Conservation (phyloP, 2,888 invertebrate species). For the Drosophila pullipes region DNA sequence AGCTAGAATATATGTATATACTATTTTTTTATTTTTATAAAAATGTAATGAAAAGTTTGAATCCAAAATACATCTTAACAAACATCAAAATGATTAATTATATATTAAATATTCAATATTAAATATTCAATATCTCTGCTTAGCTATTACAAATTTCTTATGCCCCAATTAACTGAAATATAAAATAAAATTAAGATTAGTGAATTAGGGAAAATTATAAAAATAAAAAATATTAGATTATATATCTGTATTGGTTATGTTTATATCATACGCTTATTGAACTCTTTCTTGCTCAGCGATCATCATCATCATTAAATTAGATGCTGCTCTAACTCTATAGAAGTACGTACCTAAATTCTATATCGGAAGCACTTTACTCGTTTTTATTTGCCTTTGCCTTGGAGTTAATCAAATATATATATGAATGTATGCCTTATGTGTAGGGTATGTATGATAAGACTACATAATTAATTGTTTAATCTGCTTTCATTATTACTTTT, state of each 20-base stretch:
- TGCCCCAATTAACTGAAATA: constrained; percentile 23
- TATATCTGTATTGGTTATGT: constrained; percentile 17
- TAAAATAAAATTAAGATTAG: constrained; percentile 2
- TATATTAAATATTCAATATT: constrained; percentile 36
- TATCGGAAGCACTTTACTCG: constrained; percentile 77
- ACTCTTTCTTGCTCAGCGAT: constrained; percentile 35
- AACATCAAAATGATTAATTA: constrained; percentile 65
- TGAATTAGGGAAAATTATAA: constrained; percentile 5
- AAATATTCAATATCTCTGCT: constrained; percentile 16
- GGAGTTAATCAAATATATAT: constrained; percentile 39
- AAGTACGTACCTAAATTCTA: constrained; percentile 68
- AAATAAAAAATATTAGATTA: constrained; percentile 3
- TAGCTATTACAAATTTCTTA: constrained; percentile 1
- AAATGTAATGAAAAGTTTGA: constrained; percentile 68
- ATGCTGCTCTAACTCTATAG: constrained; percentile 46
- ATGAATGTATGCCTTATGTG: constrained; percentile 13
- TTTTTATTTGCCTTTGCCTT: constrained; percentile 76
- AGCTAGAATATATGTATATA: constrained; percentile 49
- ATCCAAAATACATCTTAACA: constrained; percentile 78
- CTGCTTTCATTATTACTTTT: constrained; percentile 10
- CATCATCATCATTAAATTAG: constrained; percentile 13
- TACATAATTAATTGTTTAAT: constrained; percentile 11
- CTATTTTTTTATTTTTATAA: constrained; percentile 38
- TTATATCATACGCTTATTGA: constrained; percentile 31
- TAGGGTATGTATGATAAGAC: constrained; percentile 15